Evolutionary conservation across 2,797 vertebrate genomes (phyloP).

Genomic region (Muscicapa comitata): DNA sequence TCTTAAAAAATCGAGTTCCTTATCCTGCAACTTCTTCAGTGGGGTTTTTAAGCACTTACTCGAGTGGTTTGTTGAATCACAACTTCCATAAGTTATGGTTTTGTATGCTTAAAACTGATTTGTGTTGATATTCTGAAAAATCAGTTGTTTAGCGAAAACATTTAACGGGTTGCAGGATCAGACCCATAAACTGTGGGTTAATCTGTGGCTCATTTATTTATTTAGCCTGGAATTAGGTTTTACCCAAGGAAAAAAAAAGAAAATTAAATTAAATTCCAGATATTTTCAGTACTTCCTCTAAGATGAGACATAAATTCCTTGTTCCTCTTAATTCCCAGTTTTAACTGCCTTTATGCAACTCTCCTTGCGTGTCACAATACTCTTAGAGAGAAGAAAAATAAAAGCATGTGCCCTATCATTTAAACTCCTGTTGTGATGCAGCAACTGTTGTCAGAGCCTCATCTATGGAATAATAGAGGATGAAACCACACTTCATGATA

Average conservation of each 20-base stretch:
- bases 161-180: constrained; percentile 12
- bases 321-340: constrained; percentile 3
- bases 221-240: constrained; percentile 30
- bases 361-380: background rate
- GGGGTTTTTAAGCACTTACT: background rate
- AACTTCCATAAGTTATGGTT: background rate
- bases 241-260: background rate
- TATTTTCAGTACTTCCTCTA: constrained; percentile 31
- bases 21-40: background rate
- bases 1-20: background rate
- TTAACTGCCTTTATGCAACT: constrained; percentile 17
- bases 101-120: background rate
- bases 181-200: constrained; percentile 11
- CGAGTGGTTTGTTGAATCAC: background rate
- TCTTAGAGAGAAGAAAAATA: constrained; percentile 31
- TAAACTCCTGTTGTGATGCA: constrained; percentile 37
- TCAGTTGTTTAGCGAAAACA: background rate
- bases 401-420: background rate
- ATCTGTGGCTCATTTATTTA: constrained; percentile 12
- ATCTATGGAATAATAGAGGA: constrained; percentile 50
- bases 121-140: background rate
- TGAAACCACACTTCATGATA: constrained; percentile 54
- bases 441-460: constrained; percentile 32
- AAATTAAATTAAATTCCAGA: constrained; percentile 26
- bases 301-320: background rate